phyloP scores from a whole-genome alignment of 2,113 vertebrate genomes.

The Clupea harengus region DNA sequence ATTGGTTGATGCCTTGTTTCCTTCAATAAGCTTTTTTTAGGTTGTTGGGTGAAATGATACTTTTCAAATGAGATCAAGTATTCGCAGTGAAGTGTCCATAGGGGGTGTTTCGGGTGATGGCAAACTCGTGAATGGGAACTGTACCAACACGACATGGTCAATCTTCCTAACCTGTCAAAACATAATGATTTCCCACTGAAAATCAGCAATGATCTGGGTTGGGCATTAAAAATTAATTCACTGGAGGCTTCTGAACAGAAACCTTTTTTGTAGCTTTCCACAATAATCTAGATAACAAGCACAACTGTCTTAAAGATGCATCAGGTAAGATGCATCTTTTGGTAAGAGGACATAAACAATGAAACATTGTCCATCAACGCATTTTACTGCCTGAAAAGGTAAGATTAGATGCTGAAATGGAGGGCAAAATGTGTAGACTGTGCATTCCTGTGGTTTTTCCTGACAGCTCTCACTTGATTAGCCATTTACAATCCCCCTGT shows the following conservation, averaged over 20 bases:
- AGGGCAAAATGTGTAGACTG: slow-evolving; percentile 71
- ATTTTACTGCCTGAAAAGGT: background rate
- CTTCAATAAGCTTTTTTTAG: background rate
- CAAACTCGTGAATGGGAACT: background rate
- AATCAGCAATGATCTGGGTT: background rate
- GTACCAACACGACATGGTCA: background rate
- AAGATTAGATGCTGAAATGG: slow-evolving; percentile 35
- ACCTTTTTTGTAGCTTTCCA: background rate
- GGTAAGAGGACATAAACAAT: too few species aligned
- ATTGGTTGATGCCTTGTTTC: background rate
- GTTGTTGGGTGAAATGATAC: background rate
- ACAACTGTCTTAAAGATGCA: too few species aligned
- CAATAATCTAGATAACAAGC: background rate
- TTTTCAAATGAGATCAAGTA: background rate
- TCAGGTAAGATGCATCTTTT: too few species aligned
- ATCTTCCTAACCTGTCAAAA: background rate
- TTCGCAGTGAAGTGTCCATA: background rate
- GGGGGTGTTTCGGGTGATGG: background rate
- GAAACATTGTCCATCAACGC: background rate
- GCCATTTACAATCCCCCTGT: slow-evolving; percentile 73
- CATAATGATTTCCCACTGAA: background rate
- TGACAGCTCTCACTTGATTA: slow-evolving; percentile 76
- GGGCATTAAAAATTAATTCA: background rate
- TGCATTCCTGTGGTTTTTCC: slow-evolving; percentile 67
- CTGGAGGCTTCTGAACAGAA: background rate